Percentiles rank a stretch among this genome's conserved stretches.
Evolutionary conservation across 1,140 invertebrate species (phyloP).

Genomic region (Drosophila busckii): DNA sequence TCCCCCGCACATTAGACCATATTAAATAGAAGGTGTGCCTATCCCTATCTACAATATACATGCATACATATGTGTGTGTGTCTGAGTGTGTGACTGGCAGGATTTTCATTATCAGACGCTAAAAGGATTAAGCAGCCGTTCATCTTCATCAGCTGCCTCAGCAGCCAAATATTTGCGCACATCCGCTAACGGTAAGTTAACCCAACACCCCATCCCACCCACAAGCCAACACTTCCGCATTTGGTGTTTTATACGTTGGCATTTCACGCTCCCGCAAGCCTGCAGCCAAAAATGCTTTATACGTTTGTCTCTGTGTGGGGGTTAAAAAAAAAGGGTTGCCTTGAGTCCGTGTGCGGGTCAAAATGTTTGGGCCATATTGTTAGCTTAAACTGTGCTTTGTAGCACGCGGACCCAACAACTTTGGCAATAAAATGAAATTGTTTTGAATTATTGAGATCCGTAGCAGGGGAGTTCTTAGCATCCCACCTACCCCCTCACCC

Average conservation of each 20-base stretch:
- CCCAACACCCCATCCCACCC: conserved; percentile 3
- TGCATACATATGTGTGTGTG: conserved; percentile 13
- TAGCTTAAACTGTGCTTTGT: conserved; percentile 64
- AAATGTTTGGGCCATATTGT: conserved; percentile 44
- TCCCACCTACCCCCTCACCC: too few relatives aligned
- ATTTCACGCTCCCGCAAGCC: conserved; percentile 45
- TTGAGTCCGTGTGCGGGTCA: conserved; percentile 42
- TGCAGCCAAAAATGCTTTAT: conserved; percentile 23
- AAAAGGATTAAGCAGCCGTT: conserved; percentile 71
- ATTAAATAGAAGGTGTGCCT: too few relatives aligned
- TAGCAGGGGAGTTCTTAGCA: conserved; percentile 14
- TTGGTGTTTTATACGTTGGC: conserved; percentile 51
- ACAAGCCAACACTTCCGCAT: too few relatives aligned
- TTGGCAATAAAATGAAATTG: conserved; percentile 70
- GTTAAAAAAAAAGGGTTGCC: conserved; percentile 47
- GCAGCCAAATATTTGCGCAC: conserved; percentile 46
- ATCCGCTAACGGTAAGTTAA: conserved; percentile 58
- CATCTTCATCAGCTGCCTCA: conserved; percentile 55
- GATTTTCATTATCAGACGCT: conserved; percentile 70
- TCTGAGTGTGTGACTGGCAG: conserved; percentile 27
- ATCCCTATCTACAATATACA: too few relatives aligned
- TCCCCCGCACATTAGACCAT: conserved; percentile 19
- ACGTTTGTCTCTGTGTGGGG: too few relatives aligned
- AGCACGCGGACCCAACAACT: conserved; percentile 35
- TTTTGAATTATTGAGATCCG: conserved; percentile 75